Base-by-base conservation (phyloP, 2,888 invertebrate species). In the Shargacucullia verbasci region DNA sequence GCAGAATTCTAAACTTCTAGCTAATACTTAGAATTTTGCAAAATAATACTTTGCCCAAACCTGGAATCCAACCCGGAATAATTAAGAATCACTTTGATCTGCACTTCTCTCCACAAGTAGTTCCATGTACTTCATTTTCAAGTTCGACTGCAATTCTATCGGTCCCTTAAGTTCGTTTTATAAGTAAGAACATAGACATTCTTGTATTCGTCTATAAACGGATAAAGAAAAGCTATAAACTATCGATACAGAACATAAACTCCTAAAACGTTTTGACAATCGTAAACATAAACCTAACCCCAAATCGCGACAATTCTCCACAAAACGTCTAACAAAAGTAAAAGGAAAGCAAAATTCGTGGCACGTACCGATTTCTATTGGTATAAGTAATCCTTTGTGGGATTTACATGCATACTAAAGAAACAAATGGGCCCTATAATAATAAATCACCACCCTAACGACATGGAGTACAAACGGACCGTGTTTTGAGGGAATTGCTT, bases 401-500 rank as follows among this genome's bases (percentile, higher is more conserved):
- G 68, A 80, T 82, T 81, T 75, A 77, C 74, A 77, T 72, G 74
- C 73, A 73, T 72, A 73, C 68, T 68, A 76, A 69, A 78, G 77
- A 79, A 79, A 81, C 79, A 73, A 84, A 82, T 78, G 80, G 81
- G 65, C 59, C 76, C 81, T 71, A 83, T 86, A 84, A 85, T 80
- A 78, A 81, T 85, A 85, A 84, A 85, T 86, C 79, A 84, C 75
- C 59, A 56, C 70, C 62, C 70, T 80, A 82, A 81, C 83, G 82
- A 80, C 83, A 83, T 79, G 69, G 74, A 79, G 73, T 79, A 76
- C 78, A 77, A 83, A 79, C 84, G 80, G 77, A 78, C 78, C 70
- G 66, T 76, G 78, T 82, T 79, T 80, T 80, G 82, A 82, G 80
- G 78, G 78, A 78, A 82, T 76, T 73, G 80, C 77, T 71, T 45